Base-by-base conservation (phyloP, 2,797 vertebrate genomes). In the Hemitrygon akajei region DNA sequence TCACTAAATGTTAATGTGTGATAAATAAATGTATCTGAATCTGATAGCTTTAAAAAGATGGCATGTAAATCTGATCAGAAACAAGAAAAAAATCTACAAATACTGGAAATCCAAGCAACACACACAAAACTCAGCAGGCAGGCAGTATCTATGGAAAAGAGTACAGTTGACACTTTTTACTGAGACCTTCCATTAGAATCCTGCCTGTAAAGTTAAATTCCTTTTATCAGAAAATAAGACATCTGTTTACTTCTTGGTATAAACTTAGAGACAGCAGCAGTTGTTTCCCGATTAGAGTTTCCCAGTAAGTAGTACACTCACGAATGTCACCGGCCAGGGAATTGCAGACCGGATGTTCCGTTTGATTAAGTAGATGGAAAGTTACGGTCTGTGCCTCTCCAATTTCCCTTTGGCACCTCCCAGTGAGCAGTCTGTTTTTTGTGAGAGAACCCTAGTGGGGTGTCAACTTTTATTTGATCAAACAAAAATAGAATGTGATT, bases 401-500 rank as follows among this genome's bases (percentile, higher is more conserved):
- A 7, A 60, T 60, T 86, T 89, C 86, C 58, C 84, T n/a, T 12
- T 87, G 16, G 58, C 30, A 34, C 30, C 69, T 87, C 58, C 30
- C 63, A 34, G 16, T 18, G 34, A 89, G 86, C n/a, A 75, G 66
- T 30, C n/a, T 7, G 63, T 66, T 16, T n/a, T 37, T 66, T 20
- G 30, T 37, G n/a, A 20, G 16, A 89, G 60, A 18, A 2, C n/a
- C 14, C 60, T 58, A 34, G n/a, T 63, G 60, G 60, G n/a, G 58
- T 66, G 22, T 89, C 86, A 69, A 6, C n/a, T 30, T 87, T 63
- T 37, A 37, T 10, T 4, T 66, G n/a, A 69, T 22, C 86, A 89
- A 1, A n/a, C 37, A 86, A 86, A 86, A 86, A 86, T 86, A 86
- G 82, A 86, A 86, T 30, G 27, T 84, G 81, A 84, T 84, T 87